phyloP scores from a whole-genome alignment of 2,113 vertebrate species.

The Otocyon megalotis region DNA sequence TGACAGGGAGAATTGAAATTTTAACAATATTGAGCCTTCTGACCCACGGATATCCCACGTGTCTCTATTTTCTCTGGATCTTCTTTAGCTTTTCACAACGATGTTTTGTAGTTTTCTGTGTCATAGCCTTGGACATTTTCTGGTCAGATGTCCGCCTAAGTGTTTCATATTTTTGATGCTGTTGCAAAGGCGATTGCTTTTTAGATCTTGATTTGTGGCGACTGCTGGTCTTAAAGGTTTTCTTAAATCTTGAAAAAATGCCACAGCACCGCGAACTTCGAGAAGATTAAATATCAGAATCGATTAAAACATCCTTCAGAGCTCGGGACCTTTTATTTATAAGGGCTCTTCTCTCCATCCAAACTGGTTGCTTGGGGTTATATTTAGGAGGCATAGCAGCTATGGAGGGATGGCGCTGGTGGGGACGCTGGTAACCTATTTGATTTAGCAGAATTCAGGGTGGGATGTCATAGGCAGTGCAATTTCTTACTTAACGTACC shows the following conservation, averaged over 20 bases:
- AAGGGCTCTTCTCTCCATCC: neutral
- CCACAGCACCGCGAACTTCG: neutral
- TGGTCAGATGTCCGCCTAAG: neutral
- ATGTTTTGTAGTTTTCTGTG: neutral
- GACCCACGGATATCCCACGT: neutral
- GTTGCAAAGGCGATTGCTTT: neutral
- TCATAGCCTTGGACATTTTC: neutral
- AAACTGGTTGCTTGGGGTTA: neutral
- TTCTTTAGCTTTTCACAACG: constrained; percentile 11
- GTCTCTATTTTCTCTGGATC: neutral
- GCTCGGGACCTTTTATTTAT: neutral
- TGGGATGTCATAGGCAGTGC: neutral
- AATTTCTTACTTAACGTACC: neutral
- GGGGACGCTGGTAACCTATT: neutral
- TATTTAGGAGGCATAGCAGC: neutral
- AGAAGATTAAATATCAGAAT: neutral
- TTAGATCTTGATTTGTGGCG: constrained; percentile 12
- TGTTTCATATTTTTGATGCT: neutral
- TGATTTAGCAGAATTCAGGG: neutral
- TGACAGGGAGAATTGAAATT: neutral
- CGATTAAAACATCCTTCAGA: neutral
- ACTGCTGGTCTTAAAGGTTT: neutral
- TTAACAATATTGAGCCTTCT: neutral
- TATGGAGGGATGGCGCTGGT: neutral
- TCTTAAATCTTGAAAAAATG: constrained; percentile 6